These are phyloP conservation scores for Luperina nickerlii DNA, from an alignment of 2,888 invertebrate genomes.

Conservation along the genomic window DNA sequence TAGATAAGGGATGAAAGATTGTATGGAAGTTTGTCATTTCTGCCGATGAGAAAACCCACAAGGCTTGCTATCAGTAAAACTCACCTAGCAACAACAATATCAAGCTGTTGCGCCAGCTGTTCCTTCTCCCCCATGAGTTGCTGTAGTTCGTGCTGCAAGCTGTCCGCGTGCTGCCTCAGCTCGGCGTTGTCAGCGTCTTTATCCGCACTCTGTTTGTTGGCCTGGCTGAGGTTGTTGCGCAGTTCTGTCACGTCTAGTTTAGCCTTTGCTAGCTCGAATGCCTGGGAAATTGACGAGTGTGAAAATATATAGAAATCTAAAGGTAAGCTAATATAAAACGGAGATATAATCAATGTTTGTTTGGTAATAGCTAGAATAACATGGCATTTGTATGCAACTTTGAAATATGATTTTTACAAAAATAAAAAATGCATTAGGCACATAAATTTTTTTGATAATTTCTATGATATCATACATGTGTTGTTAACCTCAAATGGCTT, in stretches of 20 bases:
- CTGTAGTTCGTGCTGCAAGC: conserved; percentile 72
- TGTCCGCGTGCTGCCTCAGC: conserved; percentile 71
- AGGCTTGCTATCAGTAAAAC: not conserved
- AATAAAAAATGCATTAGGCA: not conserved
- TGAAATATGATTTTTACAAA: not conserved
- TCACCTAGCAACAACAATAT: conserved; percentile 75
- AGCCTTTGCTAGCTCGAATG: conserved; percentile 88
- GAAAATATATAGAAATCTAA: not conserved
- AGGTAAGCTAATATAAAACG: not conserved
- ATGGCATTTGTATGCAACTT: not conserved
- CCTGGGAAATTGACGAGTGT: conserved; percentile 70
- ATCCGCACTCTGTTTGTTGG: conserved; percentile 82
- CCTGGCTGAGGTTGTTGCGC: conserved; percentile 86
- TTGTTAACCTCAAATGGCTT: conserved; percentile 6
- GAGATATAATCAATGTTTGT: not conserved
- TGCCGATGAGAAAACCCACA: not conserved
- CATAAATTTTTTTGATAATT: not conserved
- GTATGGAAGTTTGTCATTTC: not conserved
- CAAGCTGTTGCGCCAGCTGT: conserved; percentile 74
- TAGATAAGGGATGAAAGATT: too few species aligned
- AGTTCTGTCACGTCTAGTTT: conserved; percentile 87
- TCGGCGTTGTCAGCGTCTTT: conserved; percentile 76
- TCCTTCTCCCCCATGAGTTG: conserved; percentile 72
- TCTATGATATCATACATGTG: conserved; percentile 7
- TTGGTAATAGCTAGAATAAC: not conserved